Conservation (phyloP, 2,888 invertebrate genomes). For the Brachylomia viminalis region DNA sequence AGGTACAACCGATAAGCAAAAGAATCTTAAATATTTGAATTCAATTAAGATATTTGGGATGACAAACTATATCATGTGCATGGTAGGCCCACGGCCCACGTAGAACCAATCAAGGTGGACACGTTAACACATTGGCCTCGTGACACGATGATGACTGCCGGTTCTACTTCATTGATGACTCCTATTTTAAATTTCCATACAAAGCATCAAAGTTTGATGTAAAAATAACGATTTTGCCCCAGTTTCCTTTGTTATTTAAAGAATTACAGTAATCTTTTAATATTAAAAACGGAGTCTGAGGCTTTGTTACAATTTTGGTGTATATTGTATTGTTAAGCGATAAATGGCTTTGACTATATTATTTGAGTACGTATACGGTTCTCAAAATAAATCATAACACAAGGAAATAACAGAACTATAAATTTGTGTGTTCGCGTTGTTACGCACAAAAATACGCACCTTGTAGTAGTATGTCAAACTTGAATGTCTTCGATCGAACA, state of each 20-base stretch:
- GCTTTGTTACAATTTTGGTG: slow-evolving; percentile 21
- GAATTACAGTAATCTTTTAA: slow-evolving; percentile 18
- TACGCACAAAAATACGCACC: slow-evolving; percentile 42
- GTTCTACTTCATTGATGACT: slow-evolving; percentile 56
- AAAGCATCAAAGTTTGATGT: slow-evolving; percentile 9
- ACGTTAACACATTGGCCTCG: slow-evolving; percentile 73
- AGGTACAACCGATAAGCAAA: background rate
- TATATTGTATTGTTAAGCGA: background rate
- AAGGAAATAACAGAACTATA: slow-evolving; percentile 31
- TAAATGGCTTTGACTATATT: background rate
- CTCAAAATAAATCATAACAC: slow-evolving; percentile 27
- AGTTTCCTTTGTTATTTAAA: slow-evolving; percentile 24
- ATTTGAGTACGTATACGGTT: background rate
- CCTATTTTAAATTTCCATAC: slow-evolving; percentile 32
- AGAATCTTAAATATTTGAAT: slow-evolving; percentile 30
- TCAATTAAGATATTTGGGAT: slow-evolving; percentile 46
- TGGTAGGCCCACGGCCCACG: slow-evolving; percentile 67
- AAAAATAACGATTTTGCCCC: slow-evolving; percentile 25
- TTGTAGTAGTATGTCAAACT: slow-evolving; percentile 17
- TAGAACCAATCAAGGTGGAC: slow-evolving; percentile 72
- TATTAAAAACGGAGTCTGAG: slow-evolving; percentile 12
- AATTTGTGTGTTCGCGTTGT: slow-evolving; percentile 3
- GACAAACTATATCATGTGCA: slow-evolving; percentile 48
- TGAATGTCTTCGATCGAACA: slow-evolving; percentile 44
- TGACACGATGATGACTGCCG: slow-evolving; percentile 66